A percentile compares a stretch with the other conserved stretches of the same genome.
These are phyloP conservation scores for Periparus ater DNA, from an alignment of 2,797 vertebrate genomes.

Conservation along the genomic window DNA sequence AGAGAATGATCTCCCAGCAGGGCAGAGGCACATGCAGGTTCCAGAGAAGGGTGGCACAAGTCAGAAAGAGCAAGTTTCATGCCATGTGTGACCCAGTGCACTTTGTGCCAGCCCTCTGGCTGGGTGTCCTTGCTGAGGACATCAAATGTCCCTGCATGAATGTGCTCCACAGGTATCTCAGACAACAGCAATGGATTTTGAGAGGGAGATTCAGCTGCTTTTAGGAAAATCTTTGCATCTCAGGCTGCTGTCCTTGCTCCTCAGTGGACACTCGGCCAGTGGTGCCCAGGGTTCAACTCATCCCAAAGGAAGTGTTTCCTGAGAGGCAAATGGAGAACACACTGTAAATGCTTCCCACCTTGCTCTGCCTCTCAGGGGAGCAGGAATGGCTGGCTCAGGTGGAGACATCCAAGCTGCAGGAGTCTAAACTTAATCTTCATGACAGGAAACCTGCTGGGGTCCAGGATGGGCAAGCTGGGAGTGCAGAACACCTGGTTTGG, in stretches of 20 bases:
- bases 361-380: neutral
- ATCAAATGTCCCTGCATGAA: neutral
- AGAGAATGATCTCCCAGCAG: fast-evolving
- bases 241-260: neutral
- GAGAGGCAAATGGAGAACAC: neutral
- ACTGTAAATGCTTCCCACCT: neutral
- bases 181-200: neutral
- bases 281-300: neutral
- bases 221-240: neutral
- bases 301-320: neutral
- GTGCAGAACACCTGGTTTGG: neutral
- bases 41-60: neutral
- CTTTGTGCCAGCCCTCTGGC: neutral
- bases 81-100: neutral
- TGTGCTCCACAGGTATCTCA: neutral
- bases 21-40: neutral
- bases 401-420: neutral
- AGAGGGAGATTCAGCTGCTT: neutral
- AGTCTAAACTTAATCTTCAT: neutral
- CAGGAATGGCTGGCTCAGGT: neutral
- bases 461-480: neutral
- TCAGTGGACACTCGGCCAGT: neutral
- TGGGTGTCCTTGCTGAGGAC: neutral
- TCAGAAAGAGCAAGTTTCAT: neutral
- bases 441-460: neutral